Evolutionary conservation across 2,797 vertebrate genomes (phyloP).

Genomic region (Miichthys miiuy): DNA sequence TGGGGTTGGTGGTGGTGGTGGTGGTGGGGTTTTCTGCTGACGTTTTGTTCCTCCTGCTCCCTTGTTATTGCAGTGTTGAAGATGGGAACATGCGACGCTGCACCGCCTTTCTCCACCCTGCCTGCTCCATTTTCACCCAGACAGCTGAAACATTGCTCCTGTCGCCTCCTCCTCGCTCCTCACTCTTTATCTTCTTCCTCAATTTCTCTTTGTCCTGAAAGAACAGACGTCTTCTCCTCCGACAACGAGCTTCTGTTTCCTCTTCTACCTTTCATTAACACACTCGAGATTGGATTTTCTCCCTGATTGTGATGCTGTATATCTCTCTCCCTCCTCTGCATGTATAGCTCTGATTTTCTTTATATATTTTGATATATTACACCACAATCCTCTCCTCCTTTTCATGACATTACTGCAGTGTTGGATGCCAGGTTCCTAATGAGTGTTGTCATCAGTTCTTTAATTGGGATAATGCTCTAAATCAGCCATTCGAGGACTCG

Average conservation of each 20-base stretch:
- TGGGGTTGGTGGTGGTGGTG: no score
- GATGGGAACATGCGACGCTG: slow-evolving; percentile 29
- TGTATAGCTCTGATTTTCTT: not conserved
- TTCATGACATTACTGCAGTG: not conserved
- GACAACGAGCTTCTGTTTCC: no score
- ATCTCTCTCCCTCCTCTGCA: not conserved
- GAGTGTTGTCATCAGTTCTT: not conserved
- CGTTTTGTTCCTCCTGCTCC: slow-evolving; percentile 29
- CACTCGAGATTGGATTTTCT: not conserved
- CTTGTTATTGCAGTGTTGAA: slow-evolving; percentile 49
- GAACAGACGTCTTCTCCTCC: slow-evolving; percentile 17
- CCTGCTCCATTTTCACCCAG: slow-evolving; percentile 43
- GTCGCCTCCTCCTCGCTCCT: slow-evolving; percentile 37
- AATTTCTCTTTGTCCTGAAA: slow-evolving; percentile 38
- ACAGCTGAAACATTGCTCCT: slow-evolving; percentile 64
- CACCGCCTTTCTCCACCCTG: slow-evolving; percentile 40
- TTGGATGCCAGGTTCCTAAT: not conserved
- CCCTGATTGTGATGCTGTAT: slow-evolving; percentile 10
- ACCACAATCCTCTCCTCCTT: no score
- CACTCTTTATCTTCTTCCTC: slow-evolving; percentile 46
- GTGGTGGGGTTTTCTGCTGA: slow-evolving; percentile 50
- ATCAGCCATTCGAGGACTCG: not conserved
- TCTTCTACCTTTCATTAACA: no score
- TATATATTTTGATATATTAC: not conserved
- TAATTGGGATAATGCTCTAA: not conserved